A percentile compares a stretch with the other conserved stretches of the same genome.
Conservation (phyloP, 2,113 vertebrate species). For the Stigmatopora argus region DNA sequence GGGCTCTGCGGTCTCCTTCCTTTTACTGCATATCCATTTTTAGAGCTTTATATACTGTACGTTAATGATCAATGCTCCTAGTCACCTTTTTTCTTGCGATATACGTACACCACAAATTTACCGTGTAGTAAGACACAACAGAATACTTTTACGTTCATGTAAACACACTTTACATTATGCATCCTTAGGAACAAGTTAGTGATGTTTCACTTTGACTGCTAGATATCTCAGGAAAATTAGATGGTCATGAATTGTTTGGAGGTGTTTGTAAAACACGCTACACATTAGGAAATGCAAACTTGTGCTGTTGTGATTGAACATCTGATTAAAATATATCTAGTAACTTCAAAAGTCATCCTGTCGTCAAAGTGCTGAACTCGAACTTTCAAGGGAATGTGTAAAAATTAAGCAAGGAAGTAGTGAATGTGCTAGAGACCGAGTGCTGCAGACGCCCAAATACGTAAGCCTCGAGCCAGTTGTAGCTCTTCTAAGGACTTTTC, state of each 20-base stretch:
- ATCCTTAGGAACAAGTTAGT: background rate
- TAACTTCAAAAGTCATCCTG: background rate
- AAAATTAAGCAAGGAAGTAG: conserved; percentile 43
- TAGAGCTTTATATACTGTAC: background rate
- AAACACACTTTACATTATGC: background rate
- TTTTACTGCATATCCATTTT: background rate
- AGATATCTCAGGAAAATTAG: background rate
- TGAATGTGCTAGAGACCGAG: conserved; percentile 28
- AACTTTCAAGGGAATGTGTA: conserved; percentile 15
- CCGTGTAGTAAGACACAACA: background rate
- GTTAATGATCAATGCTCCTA: background rate
- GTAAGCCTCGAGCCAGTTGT: conserved; percentile 8
- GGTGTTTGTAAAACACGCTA: background rate
- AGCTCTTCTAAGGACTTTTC: conserved; percentile 4
- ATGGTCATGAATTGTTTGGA: background rate
- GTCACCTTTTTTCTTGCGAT: background rate
- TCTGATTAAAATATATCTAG: background rate
- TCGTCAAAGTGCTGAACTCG: background rate
- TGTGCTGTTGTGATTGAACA: background rate
- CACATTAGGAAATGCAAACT: background rate
- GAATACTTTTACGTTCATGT: no score
- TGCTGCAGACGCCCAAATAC: conserved; percentile 13
- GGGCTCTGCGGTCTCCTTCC: conserved; percentile 11
- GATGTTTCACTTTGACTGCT: background rate
- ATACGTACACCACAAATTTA: background rate